Evolutionary conservation across 2,888 invertebrate species (phyloP), one percentile per base, ranked within the genome.

Genomic region (Ecdyonurus torrentis): DNA sequence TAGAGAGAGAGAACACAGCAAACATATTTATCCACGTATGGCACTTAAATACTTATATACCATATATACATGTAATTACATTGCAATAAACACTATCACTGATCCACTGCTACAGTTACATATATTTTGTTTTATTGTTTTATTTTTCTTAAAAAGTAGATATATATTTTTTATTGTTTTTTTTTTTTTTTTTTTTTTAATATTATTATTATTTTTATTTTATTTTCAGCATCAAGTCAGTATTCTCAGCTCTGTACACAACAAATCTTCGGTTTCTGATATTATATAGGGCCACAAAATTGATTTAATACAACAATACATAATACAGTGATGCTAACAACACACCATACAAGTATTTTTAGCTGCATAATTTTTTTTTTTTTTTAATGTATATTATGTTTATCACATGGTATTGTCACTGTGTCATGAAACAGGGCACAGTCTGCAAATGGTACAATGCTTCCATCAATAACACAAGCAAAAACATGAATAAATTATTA

Each of bases 51-150:
- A 67, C 66, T 67, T 68, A 65, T 67, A 67, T 67, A 67, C 66
- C 67, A 67, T 68, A 68, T 67, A 65, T 68, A 68, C 68, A 68
- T 63, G 58, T 66, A 68, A 68, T 68, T 67, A 68, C 67, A 68
- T 64, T 65, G 64, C 61, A 65, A 37, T 37, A 10, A 37, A 64
- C 65, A 67, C 66, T 67, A 66, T 63, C 60, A 60, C 52, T 63
- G 52, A 58, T 63, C 61, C 61, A 58, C 63, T 63, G 60, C 63
- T 60, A 63, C 20, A 60, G 52, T 55, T 60, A 50, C 60, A 53
- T 60, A 60, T n/a, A n/a, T 23, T 18, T 24, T 37, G 20, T 25
- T 19, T 24, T n/a, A 19, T 25, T 18, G 2, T 60, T 60, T 25
- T 22, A 18, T 59, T 59, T 20, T 59, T 23, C 2, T 59, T 60